Evolutionary conservation across 2,797 vertebrate genomes (phyloP).

Genomic region (Telmatherina bonti): DNA sequence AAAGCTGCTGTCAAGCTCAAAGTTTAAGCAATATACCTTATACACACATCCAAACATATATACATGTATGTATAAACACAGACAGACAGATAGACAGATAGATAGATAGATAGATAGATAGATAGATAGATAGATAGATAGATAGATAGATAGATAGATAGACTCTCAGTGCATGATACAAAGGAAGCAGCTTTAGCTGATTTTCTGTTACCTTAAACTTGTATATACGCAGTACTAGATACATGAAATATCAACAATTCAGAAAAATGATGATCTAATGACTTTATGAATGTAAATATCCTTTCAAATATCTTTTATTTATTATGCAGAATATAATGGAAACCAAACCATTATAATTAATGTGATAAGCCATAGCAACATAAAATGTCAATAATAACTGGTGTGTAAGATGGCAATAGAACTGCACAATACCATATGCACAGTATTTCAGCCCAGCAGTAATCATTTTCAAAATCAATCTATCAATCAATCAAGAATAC

Average conservation of each 20-base stretch:
- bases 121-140: too few relatives aligned
- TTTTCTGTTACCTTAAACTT: not conserved
- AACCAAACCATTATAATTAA: not conserved
- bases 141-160: too few relatives aligned
- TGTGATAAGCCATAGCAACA: not conserved
- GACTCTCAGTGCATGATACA: too few relatives aligned
- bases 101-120: too few relatives aligned
- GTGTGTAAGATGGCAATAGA: not conserved
- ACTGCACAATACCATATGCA: not conserved
- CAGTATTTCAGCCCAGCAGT: not conserved
- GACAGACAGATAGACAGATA: too few relatives aligned
- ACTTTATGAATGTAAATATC: not conserved
- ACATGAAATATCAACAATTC: not conserved
- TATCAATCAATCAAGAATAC: too few relatives aligned
- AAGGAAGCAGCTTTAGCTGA: too few relatives aligned
- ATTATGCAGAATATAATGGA: not conserved
- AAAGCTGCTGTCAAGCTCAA: slow-evolving; percentile 1
- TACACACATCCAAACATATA: too few relatives aligned
- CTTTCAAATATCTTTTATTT: not conserved
- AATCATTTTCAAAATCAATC: not conserved
- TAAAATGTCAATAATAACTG: not conserved
- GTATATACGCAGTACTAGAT: not conserved
- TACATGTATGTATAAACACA: too few relatives aligned
- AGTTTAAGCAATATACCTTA: not conserved
- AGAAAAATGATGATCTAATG: not conserved